Percentiles rank a stretch among this genome's conserved stretches.
phyloP scores from a whole-genome alignment of 2,113 vertebrate species.

The Varanus komodoensis region DNA sequence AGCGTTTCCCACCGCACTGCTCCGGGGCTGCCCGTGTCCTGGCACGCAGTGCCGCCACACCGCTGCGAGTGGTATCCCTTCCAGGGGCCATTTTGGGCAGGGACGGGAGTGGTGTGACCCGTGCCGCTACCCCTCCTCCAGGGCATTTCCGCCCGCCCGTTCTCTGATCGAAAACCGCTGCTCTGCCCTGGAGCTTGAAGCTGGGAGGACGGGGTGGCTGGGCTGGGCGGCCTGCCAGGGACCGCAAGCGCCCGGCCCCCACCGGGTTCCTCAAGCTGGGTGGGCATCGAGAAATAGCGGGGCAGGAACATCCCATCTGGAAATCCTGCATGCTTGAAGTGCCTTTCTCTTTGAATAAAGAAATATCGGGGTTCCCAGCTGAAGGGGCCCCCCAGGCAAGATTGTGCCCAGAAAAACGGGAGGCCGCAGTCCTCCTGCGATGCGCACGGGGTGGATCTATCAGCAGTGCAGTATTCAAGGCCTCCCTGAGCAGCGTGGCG shows the following conservation, averaged over 20 bases:
- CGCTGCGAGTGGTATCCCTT: neutral
- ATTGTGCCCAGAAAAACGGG: neutral
- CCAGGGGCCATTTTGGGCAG: too few species aligned
- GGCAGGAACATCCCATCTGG: neutral
- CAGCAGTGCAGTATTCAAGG: slow-evolving; percentile 61
- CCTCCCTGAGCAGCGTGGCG: slow-evolving; percentile 54
- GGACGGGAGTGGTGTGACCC: neutral
- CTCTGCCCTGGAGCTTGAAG: neutral
- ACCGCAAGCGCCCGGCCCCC: neutral
- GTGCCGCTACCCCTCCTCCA: too few species aligned
- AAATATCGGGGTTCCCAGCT: neutral
- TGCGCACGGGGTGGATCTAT: slow-evolving; percentile 28
- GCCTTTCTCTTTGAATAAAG: slow-evolving; percentile 55
- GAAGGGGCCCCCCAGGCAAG: slow-evolving; percentile 23
- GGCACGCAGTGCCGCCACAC: too few species aligned
- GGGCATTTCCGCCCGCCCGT: too few species aligned
- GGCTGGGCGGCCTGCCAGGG: too few species aligned
- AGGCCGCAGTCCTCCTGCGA: neutral
- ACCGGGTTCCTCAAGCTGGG: too few species aligned
- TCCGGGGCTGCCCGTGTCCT: neutral
- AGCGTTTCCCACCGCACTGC: neutral
- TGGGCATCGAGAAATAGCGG: too few species aligned
- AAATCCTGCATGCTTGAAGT: slow-evolving; percentile 59
- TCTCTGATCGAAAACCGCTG: neutral
- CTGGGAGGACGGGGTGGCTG: too few species aligned